These are phyloP conservation scores for Drosophila santomea DNA, from an alignment of 1,140 invertebrate species.

Conservation along the genomic window DNA sequence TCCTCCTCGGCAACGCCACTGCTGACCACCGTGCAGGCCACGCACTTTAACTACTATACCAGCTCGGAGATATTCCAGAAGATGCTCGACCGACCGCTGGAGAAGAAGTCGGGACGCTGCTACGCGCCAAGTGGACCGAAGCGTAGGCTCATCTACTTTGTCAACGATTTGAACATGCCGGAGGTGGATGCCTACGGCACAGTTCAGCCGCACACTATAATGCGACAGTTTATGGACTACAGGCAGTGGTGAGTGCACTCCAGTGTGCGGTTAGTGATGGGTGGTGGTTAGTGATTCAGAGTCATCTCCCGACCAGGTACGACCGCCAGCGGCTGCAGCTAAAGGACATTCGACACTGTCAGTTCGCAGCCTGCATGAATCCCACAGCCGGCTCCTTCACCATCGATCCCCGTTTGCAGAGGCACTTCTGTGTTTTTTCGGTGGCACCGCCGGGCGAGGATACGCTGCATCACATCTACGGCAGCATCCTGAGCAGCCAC, in stretches of 20 bases:
- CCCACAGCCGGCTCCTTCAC: conserved; percentile 97
- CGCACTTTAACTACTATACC: conserved; percentile 98
- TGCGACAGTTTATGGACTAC: conserved; percentile 97
- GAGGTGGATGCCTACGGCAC: conserved; percentile 98
- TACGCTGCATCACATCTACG: conserved; percentile 93
- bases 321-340: conserved; percentile 93
- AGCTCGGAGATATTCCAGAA: conserved; percentile 96
- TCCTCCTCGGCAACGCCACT: conserved; percentile 62
- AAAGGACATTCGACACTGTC: conserved; percentile 97
- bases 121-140: conserved; percentile 95
- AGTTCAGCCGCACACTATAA: conserved; percentile 97
- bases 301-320: conserved; percentile 84
- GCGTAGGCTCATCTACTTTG: conserved; percentile 96
- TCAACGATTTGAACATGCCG: conserved; percentile 99
- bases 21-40: conserved; percentile 89
- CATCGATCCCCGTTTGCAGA: conserved; percentile 95
- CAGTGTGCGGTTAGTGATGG: too few relatives aligned
- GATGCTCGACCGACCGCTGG: conserved; percentile 95
- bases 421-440: conserved; percentile 97
- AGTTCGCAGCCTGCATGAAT: conserved; percentile 98
- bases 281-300: background rate
- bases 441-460: conserved; percentile 92
- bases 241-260: conserved; percentile 88
- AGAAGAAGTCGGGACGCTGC: conserved; percentile 97
- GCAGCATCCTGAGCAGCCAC: conserved; percentile 92